Evolutionary conservation across 2,113 vertebrate species (phyloP).

Genomic region (Platichthys stellatus): DNA sequence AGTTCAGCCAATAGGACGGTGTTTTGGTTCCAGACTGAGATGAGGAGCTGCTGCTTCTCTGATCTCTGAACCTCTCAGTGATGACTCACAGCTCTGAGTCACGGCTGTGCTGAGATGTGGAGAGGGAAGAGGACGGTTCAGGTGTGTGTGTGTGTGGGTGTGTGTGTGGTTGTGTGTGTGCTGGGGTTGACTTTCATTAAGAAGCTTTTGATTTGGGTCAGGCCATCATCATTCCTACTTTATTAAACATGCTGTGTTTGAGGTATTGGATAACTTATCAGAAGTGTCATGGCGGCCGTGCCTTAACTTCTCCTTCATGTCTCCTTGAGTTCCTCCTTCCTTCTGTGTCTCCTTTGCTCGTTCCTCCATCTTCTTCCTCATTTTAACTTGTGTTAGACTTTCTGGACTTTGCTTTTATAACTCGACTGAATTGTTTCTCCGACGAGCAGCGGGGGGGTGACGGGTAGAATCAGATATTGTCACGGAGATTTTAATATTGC

Average conservation of each 20-base stretch:
- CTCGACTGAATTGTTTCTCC: too few relatives aligned
- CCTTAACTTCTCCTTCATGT: neutral
- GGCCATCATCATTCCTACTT: neutral
- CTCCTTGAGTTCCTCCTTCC: neutral
- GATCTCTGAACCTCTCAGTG: neutral
- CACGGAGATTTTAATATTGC: neutral
- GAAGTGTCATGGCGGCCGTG: neutral
- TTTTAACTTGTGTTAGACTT: too few relatives aligned
- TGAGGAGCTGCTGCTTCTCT: neutral
- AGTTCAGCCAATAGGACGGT: neutral
- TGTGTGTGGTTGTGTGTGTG: neutral
- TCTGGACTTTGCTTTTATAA: too few relatives aligned
- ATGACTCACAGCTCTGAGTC: conserved; percentile 38
- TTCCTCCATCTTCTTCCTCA: too few relatives aligned
- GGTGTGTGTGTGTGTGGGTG: neutral
- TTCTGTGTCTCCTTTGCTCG: too few relatives aligned
- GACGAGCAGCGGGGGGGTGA: conserved; percentile 3
- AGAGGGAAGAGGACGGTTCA: neutral
- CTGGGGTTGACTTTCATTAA: neutral
- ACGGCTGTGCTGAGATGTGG: conserved; percentile 8
- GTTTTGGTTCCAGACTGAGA: neutral
- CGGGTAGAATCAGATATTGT: neutral
- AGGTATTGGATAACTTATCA: neutral
- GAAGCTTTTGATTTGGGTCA: neutral
- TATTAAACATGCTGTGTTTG: neutral